Evolutionary conservation across 2,888 invertebrate genomes (phyloP).

Genomic region (Trissolcus japonicus): DNA sequence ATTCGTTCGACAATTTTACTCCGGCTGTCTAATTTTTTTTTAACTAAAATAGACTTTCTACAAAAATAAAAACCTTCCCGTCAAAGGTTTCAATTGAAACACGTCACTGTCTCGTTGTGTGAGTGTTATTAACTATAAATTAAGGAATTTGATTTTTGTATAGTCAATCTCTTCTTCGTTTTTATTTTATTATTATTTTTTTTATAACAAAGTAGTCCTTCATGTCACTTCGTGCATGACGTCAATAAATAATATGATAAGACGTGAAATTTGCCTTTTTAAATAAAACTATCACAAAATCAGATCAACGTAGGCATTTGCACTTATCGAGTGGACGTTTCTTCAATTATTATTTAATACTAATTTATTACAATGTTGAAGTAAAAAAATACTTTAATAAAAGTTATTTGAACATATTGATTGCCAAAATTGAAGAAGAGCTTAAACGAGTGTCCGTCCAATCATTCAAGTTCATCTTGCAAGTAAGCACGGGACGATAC

Average conservation of each 20-base stretch:
- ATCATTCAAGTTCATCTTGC: slow-evolving; percentile 29
- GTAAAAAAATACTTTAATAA: neutral
- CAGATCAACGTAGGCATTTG: neutral
- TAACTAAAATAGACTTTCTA: too few relatives aligned
- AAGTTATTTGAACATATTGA: neutral
- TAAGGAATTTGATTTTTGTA: too few relatives aligned
- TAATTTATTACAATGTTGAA: neutral
- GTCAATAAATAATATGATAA: neutral
- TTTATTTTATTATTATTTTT: slow-evolving; percentile 4
- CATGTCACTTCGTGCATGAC: slow-evolving; percentile 14
- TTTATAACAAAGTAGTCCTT: slow-evolving; percentile 28
- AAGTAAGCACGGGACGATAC: slow-evolving; percentile 20
- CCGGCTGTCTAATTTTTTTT: too few relatives aligned
- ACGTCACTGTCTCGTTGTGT: neutral
- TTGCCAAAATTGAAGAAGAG: slow-evolving; percentile 12
- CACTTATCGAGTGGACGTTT: neutral
- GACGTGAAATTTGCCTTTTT: too few relatives aligned
- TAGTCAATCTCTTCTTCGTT: neutral
- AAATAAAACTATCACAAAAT: neutral
- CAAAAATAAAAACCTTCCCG: too few relatives aligned
- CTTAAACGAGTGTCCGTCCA: slow-evolving; percentile 23
- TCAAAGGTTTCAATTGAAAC: neutral
- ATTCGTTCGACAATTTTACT: too few relatives aligned
- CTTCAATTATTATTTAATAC: neutral
- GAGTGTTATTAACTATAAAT: too few relatives aligned